These are phyloP conservation scores for Aphelocoma californica DNA, from an alignment of 2,797 vertebrate genomes.

Conservation along the genomic window DNA sequence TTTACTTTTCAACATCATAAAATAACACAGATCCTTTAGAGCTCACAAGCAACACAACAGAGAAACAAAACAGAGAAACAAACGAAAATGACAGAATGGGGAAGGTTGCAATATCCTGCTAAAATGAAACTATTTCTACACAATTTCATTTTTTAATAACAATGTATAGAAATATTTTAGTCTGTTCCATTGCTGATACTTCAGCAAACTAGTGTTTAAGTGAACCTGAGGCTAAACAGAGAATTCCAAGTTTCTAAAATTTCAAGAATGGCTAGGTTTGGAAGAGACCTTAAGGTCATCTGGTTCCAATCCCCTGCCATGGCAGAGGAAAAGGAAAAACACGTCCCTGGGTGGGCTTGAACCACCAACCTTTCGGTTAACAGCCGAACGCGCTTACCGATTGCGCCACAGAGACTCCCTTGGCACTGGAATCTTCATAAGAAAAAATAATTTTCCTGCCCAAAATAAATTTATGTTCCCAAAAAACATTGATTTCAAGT, in stretches of 20 bases:
- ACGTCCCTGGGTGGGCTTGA: constrained; percentile 80
- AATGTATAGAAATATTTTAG: background rate
- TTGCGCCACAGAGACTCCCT: constrained; percentile 78
- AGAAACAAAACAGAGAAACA: background rate
- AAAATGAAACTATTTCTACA: background rate
- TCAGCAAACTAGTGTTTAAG: background rate
- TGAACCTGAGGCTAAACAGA: background rate
- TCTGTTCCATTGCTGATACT: background rate
- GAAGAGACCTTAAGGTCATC: background rate
- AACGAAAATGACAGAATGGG: background rate
- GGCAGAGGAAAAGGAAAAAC: accelerated
- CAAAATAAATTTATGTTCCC: background rate
- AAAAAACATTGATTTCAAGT: background rate
- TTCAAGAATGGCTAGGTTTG: background rate
- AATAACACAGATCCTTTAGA: background rate
- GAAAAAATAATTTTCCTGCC: background rate
- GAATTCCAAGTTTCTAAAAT: background rate
- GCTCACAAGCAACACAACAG: background rate
- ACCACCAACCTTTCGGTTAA: constrained; percentile 81
- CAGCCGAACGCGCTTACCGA: constrained; percentile 77
- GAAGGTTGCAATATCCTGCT: background rate
- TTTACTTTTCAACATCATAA: background rate
- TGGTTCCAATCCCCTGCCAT: accelerated
- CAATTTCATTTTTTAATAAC: background rate
- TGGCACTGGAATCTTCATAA: accelerated